phyloP scores from a whole-genome alignment of 2,888 invertebrate species.

The Eupeodes latifasciatus region DNA sequence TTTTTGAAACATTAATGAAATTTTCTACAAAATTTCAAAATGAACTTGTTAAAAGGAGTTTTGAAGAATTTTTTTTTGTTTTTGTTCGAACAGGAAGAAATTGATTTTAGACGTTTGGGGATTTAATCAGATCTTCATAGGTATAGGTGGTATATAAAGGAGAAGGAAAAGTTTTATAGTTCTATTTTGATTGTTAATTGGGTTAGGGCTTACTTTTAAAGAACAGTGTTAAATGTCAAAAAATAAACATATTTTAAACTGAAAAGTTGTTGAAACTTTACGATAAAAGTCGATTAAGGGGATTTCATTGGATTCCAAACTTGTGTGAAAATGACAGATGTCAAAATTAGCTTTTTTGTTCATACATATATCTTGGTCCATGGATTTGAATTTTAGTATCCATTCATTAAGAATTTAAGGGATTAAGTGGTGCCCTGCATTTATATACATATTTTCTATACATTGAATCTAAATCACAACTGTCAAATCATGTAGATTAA shows the following conservation, averaged over 20 bases:
- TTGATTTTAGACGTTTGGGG: constrained; percentile 15
- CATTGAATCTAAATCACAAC: background rate
- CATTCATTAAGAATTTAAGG: no score
- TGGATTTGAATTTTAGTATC: no score
- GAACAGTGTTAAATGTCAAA: background rate
- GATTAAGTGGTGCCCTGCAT: no score
- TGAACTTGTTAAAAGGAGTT: constrained; percentile 26
- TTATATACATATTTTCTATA: no score
- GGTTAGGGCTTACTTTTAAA: background rate
- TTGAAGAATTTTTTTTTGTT: background rate
- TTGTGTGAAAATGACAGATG: background rate
- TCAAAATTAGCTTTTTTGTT: background rate
- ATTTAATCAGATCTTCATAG: constrained; percentile 23
- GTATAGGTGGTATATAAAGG: no score
- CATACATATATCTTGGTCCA: background rate
- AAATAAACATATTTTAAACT: background rate
- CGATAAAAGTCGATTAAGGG: background rate
- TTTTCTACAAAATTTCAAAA: constrained; percentile 26
- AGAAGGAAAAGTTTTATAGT: constrained; percentile 11
- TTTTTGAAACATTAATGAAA: constrained; percentile 45
- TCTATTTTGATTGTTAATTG: constrained; percentile 7
- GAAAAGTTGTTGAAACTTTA: background rate
- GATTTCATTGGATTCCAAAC: background rate
- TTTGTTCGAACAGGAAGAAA: background rate
- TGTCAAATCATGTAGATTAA: constrained; percentile 27